These are phyloP conservation scores for Aptenodytes forsteri DNA, from an alignment of 2,113 vertebrate genomes.

Conservation along the genomic window DNA sequence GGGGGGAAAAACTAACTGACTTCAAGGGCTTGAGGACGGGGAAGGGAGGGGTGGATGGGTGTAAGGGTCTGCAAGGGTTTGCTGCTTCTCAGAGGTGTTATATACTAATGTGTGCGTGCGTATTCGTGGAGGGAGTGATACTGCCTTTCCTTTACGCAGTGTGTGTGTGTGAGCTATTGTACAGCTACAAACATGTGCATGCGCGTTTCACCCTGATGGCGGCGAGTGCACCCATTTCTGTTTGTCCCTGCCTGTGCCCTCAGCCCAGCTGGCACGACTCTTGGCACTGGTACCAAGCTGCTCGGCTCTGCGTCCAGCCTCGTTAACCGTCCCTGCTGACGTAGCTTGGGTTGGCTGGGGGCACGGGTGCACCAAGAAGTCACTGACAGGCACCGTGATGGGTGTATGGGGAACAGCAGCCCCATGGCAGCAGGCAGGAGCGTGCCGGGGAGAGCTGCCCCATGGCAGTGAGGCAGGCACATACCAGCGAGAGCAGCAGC, in stretches of 20 bases:
- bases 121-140: rapidly evolving
- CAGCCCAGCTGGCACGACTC: background rate
- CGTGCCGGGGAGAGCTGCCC: background rate
- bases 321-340: background rate
- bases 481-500: background rate
- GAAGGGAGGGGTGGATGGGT: background rate
- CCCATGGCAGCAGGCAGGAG: background rate
- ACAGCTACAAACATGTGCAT: rapidly evolving
- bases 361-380: background rate
- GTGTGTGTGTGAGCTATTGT: too few relatives aligned
- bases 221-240: rapidly evolving
- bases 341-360: too few relatives aligned
- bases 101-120: rapidly evolving
- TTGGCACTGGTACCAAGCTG: background rate
- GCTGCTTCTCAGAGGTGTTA: background rate
- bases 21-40: too few relatives aligned
- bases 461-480: background rate
- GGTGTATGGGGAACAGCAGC: rapidly evolving
- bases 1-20: background rate
- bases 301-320: background rate
- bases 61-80: background rate
- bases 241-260: background rate
- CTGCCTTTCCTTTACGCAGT: background rate
- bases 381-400: rapidly evolving
- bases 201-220: background rate